A percentile compares a stretch with the other conserved stretches of the same genome.
These are phyloP conservation scores for Drepana arcuata DNA, from an alignment of 1,140 invertebrate genomes.

Conservation along the genomic window DNA sequence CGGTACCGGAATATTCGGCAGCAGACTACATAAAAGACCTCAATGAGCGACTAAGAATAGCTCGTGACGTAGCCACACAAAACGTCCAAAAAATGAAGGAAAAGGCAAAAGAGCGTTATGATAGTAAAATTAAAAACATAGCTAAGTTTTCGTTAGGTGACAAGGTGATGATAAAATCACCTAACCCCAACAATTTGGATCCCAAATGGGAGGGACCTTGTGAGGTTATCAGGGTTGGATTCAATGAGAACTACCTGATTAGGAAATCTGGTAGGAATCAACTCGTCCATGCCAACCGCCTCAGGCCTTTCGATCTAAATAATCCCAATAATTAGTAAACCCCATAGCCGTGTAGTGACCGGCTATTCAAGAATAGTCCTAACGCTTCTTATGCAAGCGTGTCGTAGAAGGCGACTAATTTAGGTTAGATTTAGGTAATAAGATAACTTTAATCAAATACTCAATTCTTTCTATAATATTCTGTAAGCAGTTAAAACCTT, in stretches of 20 bases:
- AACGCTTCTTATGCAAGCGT: too few species aligned
- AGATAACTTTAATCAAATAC: too few species aligned
- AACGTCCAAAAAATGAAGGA: constrained; percentile 34
- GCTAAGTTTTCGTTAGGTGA: constrained; percentile 19
- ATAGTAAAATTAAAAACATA: constrained; percentile 27
- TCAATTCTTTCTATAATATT: too few species aligned
- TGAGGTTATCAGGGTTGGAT: constrained; percentile 27
- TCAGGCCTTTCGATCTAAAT: too few species aligned
- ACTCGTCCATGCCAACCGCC: constrained; percentile 23
- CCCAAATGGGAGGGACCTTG: constrained; percentile 39
- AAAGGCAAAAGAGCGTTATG: constrained; percentile 29
- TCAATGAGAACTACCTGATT: constrained; percentile 40
- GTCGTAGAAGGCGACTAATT: too few species aligned
- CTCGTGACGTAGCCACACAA: constrained; percentile 17
- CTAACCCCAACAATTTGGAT: constrained; percentile 33
- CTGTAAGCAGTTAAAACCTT: not conserved
- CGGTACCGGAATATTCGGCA: constrained; percentile 20
- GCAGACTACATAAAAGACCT: constrained; percentile 31
- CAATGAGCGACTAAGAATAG: constrained; percentile 24
- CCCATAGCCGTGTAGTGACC: too few species aligned
- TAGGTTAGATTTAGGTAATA: too few species aligned
- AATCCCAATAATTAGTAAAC: too few species aligned
- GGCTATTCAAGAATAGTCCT: too few species aligned
- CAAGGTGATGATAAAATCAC: constrained; percentile 26
- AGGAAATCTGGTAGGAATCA: constrained; percentile 20